Evolutionary conservation across 2,797 vertebrate species (phyloP).

Genomic region (Scolopax bukidnonensis): DNA sequence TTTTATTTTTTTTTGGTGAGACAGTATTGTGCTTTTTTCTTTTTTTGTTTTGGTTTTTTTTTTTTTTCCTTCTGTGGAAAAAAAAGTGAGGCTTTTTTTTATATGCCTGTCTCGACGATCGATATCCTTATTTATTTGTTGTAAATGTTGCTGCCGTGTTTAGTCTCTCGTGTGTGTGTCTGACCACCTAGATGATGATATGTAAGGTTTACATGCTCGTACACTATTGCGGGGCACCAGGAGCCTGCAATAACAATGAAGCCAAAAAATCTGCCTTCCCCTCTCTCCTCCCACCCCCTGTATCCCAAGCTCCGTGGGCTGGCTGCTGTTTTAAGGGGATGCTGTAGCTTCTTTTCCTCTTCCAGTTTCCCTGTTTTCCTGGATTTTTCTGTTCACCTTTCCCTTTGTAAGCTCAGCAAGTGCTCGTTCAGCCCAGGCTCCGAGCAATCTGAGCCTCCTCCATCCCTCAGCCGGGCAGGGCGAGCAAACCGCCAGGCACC

Average conservation of each 20-base stretch:
- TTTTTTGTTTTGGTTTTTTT: neutral
- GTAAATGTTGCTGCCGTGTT: conserved; percentile 74
- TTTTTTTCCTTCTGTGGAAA: neutral
- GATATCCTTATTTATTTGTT: conserved; percentile 79
- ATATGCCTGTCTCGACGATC: conserved; percentile 49
- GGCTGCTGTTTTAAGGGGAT: conserved; percentile 43
- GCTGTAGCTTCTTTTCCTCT: neutral
- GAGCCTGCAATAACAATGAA: conserved; percentile 71
- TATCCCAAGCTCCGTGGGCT: conserved; percentile 34
- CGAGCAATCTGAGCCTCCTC: neutral
- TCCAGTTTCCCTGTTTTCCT: fast-evolving
- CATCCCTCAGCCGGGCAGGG: neutral
- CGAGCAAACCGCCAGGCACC: fast-evolving
- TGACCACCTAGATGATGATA: neutral
- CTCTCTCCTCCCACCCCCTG: neutral
- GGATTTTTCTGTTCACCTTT: neutral
- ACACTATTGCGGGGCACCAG: conserved; percentile 43
- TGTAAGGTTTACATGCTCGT: conserved; percentile 58
- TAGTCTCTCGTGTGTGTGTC: conserved; percentile 44
- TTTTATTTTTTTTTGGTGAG: conserved; percentile 35
- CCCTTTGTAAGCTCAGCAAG: neutral
- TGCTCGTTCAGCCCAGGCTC: neutral
- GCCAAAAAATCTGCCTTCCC: conserved; percentile 75
- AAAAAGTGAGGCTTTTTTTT: conserved; percentile 61
- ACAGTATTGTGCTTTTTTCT: conserved; percentile 69